Conservation (phyloP, 92 coral and sea anemone genomes). For the Epizoanthus rinbou region DNA sequence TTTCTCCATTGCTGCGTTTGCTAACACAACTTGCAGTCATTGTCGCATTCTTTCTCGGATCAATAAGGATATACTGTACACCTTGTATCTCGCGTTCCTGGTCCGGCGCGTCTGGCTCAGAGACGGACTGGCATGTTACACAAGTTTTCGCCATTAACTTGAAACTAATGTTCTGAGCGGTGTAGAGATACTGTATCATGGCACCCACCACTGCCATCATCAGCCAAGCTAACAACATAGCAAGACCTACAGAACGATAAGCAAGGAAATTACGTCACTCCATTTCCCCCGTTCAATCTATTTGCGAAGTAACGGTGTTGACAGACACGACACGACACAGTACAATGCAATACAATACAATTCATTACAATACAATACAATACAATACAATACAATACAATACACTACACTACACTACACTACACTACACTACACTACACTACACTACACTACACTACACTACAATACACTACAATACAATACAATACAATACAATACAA, state of each 20-base stretch:
- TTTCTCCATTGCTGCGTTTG: not conserved
- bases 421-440: too few relatives aligned
- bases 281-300: not conserved
- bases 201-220: conserved; percentile 85
- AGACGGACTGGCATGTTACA: conserved; percentile 10
- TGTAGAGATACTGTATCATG: conserved; percentile 84
- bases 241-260: conserved; percentile 55
- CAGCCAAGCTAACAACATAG: conserved; percentile 92
- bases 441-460: too few relatives aligned
- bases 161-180: conserved; percentile 71
- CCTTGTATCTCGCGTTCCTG: conserved; percentile 24
- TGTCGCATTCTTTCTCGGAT: conserved; percentile 19
- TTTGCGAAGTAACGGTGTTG: not conserved
- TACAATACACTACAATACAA: too few relatives aligned
- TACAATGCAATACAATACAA: too few relatives aligned
- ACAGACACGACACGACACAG: too few relatives aligned
- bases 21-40: conserved; percentile 6
- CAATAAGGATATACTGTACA: conserved; percentile 9
- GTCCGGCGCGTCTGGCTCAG: conserved; percentile 12
- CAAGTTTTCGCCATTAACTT: conserved; percentile 69
- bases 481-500: too few relatives aligned
- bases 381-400: too few relatives aligned
- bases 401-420: too few relatives aligned
- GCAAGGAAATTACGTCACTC: not conserved
- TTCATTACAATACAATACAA: too few relatives aligned